Evolutionary conservation across 1,140 invertebrate genomes (phyloP).

Genomic region (Bombus ignitus): DNA sequence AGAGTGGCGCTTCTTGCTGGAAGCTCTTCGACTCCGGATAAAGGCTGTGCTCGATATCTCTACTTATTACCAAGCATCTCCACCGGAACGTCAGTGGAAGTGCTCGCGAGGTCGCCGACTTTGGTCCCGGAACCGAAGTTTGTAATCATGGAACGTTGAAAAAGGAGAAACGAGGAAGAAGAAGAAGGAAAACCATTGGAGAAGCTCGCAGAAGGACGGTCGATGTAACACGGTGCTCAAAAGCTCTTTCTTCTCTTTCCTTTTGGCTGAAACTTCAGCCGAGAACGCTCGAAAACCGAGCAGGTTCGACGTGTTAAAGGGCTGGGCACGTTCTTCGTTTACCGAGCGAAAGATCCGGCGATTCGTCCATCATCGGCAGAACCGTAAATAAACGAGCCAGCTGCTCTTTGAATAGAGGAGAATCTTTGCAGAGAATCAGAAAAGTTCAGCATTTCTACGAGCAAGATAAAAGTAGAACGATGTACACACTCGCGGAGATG

Average conservation of each 20-base stretch:
- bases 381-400: background rate
- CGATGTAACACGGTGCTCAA: slow-evolving; percentile 31
- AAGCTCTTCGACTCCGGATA: slow-evolving; percentile 27
- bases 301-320: slow-evolving; percentile 3
- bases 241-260: background rate
- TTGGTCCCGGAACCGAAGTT: slow-evolving; percentile 40
- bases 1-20: slow-evolving; percentile 16
- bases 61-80: slow-evolving; percentile 51
- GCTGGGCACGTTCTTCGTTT: background rate
- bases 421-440: background rate
- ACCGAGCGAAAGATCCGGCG: background rate
- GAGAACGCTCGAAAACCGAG: background rate
- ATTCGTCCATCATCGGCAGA: background rate
- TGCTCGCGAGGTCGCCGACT: slow-evolving; percentile 32
- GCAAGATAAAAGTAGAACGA: slow-evolving; percentile 32
- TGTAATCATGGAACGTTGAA: slow-evolving; percentile 50
- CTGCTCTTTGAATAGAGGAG: background rate
- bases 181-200: background rate
- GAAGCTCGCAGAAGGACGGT: background rate
- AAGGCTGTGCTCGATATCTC: slow-evolving; percentile 54
- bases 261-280: background rate
- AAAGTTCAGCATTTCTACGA: background rate
- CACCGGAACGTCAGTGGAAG: slow-evolving; percentile 34
- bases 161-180: background rate
- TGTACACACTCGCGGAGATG: slow-evolving; percentile 11